Percentiles rank a stretch among this genome's conserved stretches.
Conservation (phyloP, 2,113 vertebrate species). For the Heterotilapia buettikoferi region DNA sequence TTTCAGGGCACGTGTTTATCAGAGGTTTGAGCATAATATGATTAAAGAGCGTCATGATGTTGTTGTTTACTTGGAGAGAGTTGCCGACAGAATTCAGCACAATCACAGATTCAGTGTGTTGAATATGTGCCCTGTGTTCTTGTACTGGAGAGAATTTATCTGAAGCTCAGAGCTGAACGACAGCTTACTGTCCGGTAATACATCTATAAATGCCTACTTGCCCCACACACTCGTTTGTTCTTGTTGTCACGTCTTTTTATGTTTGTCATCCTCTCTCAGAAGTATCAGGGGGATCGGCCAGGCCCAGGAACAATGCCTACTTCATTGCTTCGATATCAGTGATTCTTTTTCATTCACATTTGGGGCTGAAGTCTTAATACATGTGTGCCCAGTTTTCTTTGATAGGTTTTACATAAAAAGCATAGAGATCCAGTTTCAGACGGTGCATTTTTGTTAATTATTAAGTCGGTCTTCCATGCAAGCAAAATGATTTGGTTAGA, state of each 20-base stretch:
- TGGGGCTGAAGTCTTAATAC: background rate
- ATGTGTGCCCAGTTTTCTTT: background rate
- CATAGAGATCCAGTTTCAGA: background rate
- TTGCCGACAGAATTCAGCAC: background rate
- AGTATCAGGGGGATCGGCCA: background rate
- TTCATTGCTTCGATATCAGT: background rate
- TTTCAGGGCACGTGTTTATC: background rate
- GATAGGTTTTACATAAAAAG: background rate
- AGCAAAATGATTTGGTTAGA: background rate
- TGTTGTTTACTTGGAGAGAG: background rate
- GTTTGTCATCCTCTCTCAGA: background rate
- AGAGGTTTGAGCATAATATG: background rate
- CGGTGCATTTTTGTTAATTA: background rate
- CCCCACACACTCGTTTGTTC: background rate
- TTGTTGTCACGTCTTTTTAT: background rate
- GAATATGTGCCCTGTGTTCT: background rate
- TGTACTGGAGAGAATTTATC: background rate
- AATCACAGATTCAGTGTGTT: background rate
- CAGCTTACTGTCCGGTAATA: background rate
- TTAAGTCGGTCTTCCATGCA: background rate
- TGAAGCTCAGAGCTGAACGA: background rate
- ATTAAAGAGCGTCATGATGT: background rate
- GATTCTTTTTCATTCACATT: background rate
- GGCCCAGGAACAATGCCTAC: no score
- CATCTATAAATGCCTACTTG: background rate